phyloP scores from a whole-genome alignment of 2,888 invertebrate genomes.

The Oasisia sp. region DNA sequence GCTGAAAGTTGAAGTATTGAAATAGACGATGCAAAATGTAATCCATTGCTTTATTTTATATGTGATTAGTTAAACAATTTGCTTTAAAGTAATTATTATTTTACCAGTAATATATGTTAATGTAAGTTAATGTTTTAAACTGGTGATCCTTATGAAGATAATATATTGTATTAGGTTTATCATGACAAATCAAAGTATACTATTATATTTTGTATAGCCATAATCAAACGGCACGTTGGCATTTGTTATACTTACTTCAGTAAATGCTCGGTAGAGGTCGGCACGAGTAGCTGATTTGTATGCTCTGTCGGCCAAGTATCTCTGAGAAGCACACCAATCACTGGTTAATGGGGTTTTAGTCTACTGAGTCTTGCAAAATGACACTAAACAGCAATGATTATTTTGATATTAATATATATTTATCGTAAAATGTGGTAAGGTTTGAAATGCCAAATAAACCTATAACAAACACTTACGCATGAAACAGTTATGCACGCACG shows the following conservation, averaged over 20 bases:
- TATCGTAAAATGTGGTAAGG: slow-evolving; percentile 9
- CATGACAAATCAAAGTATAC: no score
- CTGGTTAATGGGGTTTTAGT: neutral
- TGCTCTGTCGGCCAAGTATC: slow-evolving; percentile 46
- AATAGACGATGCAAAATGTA: neutral
- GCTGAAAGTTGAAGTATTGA: slow-evolving; percentile 30
- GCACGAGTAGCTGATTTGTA: slow-evolving; percentile 81
- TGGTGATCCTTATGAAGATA: no score
- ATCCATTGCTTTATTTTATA: no score
- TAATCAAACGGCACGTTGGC: neutral
- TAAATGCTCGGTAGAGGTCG: slow-evolving; percentile 82
- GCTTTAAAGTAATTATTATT: no score
- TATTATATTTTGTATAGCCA: neutral
- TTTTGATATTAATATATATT: neutral
- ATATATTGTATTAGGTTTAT: no score
- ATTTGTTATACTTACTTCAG: slow-evolving; percentile 65
- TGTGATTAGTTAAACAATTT: no score
- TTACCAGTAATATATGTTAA: no score
- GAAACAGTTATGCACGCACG: neutral
- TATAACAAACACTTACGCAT: neutral
- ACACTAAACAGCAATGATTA: neutral
- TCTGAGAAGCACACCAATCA: slow-evolving; percentile 41
- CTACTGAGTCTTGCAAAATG: neutral
- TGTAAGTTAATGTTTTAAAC: no score
- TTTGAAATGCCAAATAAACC: neutral